These are phyloP conservation scores for Rhagonycha lutea DNA, from an alignment of 2,888 invertebrate genomes.

Conservation along the genomic window DNA sequence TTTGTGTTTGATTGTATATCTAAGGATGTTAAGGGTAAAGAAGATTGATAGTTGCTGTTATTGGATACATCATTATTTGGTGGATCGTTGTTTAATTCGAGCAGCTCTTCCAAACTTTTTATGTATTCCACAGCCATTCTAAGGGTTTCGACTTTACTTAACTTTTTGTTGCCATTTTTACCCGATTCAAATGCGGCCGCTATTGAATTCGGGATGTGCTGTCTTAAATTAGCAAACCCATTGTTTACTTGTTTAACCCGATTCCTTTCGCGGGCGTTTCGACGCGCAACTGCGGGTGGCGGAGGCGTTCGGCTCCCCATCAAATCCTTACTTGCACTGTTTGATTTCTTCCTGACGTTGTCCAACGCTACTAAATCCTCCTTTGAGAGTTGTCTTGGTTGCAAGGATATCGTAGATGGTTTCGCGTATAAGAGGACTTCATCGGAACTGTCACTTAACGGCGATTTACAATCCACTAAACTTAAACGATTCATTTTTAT, in stretches of 20 bases:
- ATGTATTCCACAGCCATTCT: conserved; percentile 92
- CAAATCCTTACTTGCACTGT: conserved; percentile 37
- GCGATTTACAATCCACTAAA: conserved; percentile 58
- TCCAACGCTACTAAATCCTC: conserved; percentile 46
- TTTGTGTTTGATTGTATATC: conserved; percentile 43
- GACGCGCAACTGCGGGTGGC: conserved; percentile 59
- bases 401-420: background rate
- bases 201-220: conserved; percentile 84
- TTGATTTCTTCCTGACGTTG: conserved; percentile 45
- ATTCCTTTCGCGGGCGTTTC: conserved; percentile 89
- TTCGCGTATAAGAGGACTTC: background rate
- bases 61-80: conserved; percentile 20
- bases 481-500: conserved; percentile 49
- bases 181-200: conserved; percentile 70
- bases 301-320: conserved; percentile 58
- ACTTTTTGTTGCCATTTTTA: conserved; percentile 73
- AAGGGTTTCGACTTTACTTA: conserved; percentile 87
- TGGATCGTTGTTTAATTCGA: conserved; percentile 65
- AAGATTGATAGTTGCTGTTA: conserved; percentile 26
- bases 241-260: conserved; percentile 92
- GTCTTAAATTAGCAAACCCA: conserved; percentile 84
- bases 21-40: conserved; percentile 55
- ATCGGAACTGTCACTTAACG: background rate
- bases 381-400: conserved; percentile 30
- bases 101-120: conserved; percentile 74